phyloP scores from a whole-genome alignment of 1,140 invertebrate genomes.

The Whitmania pigra region DNA sequence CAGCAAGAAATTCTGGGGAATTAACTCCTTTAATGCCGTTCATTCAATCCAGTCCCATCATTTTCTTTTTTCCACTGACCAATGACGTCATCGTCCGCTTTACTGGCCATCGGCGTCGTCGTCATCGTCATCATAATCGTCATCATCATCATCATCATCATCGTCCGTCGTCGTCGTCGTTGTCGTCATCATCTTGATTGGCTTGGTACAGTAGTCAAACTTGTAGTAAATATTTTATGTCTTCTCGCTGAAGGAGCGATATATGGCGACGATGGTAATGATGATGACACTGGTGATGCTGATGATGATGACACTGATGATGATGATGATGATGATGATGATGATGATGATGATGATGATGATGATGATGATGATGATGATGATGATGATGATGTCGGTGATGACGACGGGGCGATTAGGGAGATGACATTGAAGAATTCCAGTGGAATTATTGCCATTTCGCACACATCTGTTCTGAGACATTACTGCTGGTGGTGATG shows the following conservation, averaged over 20 bases:
- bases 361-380: slow-evolving; percentile 8
- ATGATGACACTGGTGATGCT: neutral
- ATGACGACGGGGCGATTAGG: slow-evolving; percentile 1
- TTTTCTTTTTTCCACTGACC: too few species aligned
- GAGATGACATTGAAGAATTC: neutral
- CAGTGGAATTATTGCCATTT: too few species aligned
- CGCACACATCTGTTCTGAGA: too few species aligned
- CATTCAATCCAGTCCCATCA: too few species aligned
- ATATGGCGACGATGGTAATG: neutral
- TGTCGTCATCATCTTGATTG: neutral
- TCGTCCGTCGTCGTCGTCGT: neutral
- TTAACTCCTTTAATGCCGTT: too few species aligned
- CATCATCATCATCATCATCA: neutral
- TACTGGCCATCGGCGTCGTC: neutral
- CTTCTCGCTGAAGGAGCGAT: neutral
- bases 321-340: neutral
- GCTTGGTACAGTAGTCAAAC: too few species aligned
- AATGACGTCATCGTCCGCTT: neutral
- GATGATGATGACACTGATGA: slow-evolving; percentile 7
- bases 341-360: neutral
- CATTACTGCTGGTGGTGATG: too few species aligned
- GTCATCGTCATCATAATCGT: neutral
- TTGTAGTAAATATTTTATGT: neutral
- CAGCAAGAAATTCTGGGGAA: too few species aligned
- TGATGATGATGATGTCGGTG: neutral